Conservation (phyloP, 2,113 vertebrate species). For the Ploceus nigricollis region DNA sequence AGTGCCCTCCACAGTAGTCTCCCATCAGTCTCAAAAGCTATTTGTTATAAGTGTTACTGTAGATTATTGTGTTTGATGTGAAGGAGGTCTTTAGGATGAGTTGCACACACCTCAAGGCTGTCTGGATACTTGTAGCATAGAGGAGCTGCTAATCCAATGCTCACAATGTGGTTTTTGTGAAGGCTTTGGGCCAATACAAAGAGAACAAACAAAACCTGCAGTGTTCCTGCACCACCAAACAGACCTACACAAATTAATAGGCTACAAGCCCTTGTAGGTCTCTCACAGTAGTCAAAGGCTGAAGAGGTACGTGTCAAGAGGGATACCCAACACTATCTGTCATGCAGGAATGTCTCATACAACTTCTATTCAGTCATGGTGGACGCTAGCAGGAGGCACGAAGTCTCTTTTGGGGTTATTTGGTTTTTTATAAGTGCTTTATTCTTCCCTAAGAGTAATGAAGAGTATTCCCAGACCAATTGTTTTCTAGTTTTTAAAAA, state of each 20-base stretch:
- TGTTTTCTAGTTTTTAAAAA: neutral
- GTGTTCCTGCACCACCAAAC: neutral
- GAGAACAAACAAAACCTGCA: neutral
- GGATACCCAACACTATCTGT: neutral
- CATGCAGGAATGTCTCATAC: neutral
- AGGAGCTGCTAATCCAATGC: neutral
- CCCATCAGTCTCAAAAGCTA: neutral
- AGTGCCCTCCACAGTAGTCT: neutral
- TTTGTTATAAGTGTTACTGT: neutral
- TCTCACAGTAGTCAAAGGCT: neutral
- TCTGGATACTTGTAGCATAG: neutral
- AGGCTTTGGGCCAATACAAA: neutral
- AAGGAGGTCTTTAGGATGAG: neutral
- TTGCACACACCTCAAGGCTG: neutral
- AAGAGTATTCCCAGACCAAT: neutral
- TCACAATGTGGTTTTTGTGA: neutral
- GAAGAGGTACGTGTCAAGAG: neutral
- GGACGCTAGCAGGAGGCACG: neutral
- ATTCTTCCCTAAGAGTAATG: neutral
- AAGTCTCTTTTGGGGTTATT: neutral
- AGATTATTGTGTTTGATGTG: neutral
- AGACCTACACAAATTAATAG: neutral
- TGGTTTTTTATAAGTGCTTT: neutral
- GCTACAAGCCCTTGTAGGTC: neutral
- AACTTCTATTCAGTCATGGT: neutral